Base-by-base conservation (phyloP, 2,113 vertebrate species). In the Gymnorhina tibicen region DNA sequence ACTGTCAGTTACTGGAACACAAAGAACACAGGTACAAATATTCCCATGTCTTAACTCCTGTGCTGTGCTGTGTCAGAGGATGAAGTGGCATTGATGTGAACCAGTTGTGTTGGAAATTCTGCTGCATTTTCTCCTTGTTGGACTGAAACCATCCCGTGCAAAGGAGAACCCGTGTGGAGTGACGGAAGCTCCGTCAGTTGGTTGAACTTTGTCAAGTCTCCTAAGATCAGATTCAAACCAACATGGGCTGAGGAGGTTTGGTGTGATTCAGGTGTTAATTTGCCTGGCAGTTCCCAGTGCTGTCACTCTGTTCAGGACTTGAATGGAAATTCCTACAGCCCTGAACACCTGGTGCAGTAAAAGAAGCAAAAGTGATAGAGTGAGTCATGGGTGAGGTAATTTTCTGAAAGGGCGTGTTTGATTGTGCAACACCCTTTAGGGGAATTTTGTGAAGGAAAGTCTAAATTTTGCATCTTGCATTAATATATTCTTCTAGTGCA, bases 1-100 rank as follows among this genome's bases (percentile, higher is more conserved):
- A 99, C 98, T 99, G 99, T 91, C 99, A 99, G 97, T 98, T 99
- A 87, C 97, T 99, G 97, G 99, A 99, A 62, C 99, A 99, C 98
- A 99, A 99, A 96, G 99, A 99, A 96, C 99, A 99, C 98, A 99
- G 99, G 99, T 99, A 98, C 87, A 58, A 41, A 87, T 53, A 69
- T 94, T 86, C 62, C 92, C 63, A 10, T 96, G 10, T 85, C 67
- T 96, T 86, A 44, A 58, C 69, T 88, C 49, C 86, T 75, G 67
- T 75, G 83, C 3, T 85, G 70, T 24, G 19, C 78, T 84, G 92
- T 64, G 46, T 83, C 52, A 42, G 83, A 50, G 87, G 49, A n/a
- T 73, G 59, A 28, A 88, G 64, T 68, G 70, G 42, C 47, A 15
- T 41, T 66, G 39, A 10, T 93, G 59, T 77, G 23, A 92, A 41